Evolutionary conservation across 2,113 vertebrate genomes (phyloP).

Genomic region (Gambusia affinis): DNA sequence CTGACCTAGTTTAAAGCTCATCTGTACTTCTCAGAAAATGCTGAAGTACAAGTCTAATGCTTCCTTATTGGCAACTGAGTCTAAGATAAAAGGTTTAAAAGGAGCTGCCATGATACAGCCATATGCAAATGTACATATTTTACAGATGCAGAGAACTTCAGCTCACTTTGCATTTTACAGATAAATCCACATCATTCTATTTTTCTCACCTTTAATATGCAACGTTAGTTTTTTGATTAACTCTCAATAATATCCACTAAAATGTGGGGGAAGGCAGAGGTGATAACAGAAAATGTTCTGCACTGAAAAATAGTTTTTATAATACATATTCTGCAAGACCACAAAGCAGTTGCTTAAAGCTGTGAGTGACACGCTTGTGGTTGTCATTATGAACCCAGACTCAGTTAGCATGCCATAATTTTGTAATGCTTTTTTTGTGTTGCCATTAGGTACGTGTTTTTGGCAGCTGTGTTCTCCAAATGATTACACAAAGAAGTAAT

Average conservation of each 20-base stretch:
- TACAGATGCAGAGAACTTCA: not conserved
- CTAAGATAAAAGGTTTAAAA: slow-evolving; percentile 10
- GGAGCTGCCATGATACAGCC: not conserved
- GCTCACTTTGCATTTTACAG: not conserved
- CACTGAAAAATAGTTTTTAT: not conserved
- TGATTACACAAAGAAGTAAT: not conserved
- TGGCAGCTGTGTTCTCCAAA: not conserved
- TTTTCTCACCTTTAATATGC: not conserved
- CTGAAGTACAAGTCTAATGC: slow-evolving; percentile 40
- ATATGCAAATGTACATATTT: slow-evolving; percentile 4
- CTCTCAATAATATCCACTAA: not conserved
- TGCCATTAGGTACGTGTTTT: not conserved
- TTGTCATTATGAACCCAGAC: too few relatives aligned
- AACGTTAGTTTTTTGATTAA: not conserved
- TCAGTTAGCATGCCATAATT: too few relatives aligned
- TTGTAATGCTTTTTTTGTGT: not conserved
- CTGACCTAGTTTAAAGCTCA: slow-evolving; percentile 59
- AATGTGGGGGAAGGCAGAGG: not conserved
- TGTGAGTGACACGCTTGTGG: not conserved
- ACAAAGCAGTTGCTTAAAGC: not conserved
- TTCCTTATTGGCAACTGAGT: slow-evolving; percentile 46
- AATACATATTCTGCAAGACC: not conserved
- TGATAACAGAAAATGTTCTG: not conserved
- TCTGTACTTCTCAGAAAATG: slow-evolving; percentile 33
- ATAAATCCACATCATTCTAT: not conserved